These are phyloP conservation scores for Laothoe populi DNA, from an alignment of 2,888 invertebrate genomes.

Conservation along the genomic window DNA sequence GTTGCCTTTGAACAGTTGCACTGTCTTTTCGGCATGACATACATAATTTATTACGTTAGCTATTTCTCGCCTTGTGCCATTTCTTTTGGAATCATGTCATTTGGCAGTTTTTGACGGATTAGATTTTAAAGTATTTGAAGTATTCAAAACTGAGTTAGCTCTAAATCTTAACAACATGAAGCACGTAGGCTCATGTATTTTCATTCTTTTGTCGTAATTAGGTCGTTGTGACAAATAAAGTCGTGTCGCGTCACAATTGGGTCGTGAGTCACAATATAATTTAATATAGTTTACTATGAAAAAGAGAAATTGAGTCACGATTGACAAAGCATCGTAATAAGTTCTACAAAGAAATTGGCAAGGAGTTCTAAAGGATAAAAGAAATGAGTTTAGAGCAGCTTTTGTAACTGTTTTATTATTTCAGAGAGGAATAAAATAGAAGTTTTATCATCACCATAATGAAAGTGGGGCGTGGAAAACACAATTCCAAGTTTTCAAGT, in stretches of 20 bases:
- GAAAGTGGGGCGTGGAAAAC: neutral
- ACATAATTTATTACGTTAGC: conserved; percentile 6
- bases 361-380: neutral
- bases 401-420: neutral
- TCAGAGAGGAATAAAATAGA: neutral
- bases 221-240: conserved; percentile 7
- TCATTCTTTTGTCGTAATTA: conserved; percentile 4
- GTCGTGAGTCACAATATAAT: neutral
- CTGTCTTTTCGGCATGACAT: neutral
- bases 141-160: neutral
- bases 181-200: neutral
- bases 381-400: neutral
- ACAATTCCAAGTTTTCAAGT: too few species aligned
- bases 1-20: neutral
- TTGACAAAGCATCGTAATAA: neutral
- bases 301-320: neutral
- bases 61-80: conserved; percentile 12
- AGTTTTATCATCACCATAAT: neutral
- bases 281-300: neutral
- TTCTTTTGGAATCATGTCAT: conserved; percentile 8
- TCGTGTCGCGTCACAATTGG: neutral
- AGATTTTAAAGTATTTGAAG: neutral
- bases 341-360: neutral
- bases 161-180: neutral
- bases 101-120: conserved; percentile 18